Evolutionary conservation across 1,140 invertebrate genomes (phyloP).

Genomic region (Antheraea pernyi): DNA sequence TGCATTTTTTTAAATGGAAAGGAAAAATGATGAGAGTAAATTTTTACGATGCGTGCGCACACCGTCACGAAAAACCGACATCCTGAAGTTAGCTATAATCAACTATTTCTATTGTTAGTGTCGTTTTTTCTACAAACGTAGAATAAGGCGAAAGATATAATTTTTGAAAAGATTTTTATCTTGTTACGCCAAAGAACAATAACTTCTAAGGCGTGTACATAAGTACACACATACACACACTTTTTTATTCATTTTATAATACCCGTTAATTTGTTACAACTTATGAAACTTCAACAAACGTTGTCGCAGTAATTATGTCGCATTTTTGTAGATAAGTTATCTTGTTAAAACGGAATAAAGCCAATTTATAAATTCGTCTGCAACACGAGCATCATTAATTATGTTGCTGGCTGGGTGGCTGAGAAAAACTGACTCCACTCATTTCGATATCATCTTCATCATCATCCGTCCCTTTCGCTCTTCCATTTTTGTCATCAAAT

Average conservation of each 20-base stretch:
- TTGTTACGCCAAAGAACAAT: no score
- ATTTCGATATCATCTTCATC: slow-evolving; percentile 74
- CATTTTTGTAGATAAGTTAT: slow-evolving; percentile 12
- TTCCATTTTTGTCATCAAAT: slow-evolving; percentile 25
- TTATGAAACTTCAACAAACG: neutral
- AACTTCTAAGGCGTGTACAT: no score
- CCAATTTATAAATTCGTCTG: slow-evolving; percentile 76
- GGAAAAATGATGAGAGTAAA: no score
- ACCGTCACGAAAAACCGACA: no score
- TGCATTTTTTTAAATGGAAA: neutral
- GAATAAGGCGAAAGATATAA: no score
- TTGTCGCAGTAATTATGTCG: slow-evolving; percentile 8
- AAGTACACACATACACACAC: no score
- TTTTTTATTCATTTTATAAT: neutral
- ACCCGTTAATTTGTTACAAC: neutral
- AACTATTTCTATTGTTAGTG: no score
- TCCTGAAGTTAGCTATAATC: no score
- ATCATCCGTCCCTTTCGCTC: slow-evolving; percentile 52
- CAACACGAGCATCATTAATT: slow-evolving; percentile 76
- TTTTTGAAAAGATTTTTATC: no score
- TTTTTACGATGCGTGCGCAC: no score
- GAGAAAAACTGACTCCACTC: slow-evolving; percentile 77
- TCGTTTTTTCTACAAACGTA: no score
- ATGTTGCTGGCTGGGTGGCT: slow-evolving; percentile 78
- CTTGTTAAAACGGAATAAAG: slow-evolving; percentile 65